Percentiles rank a stretch among this genome's conserved stretches.
These are phyloP conservation scores for Acrossocheilus wenchowensis DNA, from an alignment of 2,797 vertebrate genomes.

Conservation along the genomic window DNA sequence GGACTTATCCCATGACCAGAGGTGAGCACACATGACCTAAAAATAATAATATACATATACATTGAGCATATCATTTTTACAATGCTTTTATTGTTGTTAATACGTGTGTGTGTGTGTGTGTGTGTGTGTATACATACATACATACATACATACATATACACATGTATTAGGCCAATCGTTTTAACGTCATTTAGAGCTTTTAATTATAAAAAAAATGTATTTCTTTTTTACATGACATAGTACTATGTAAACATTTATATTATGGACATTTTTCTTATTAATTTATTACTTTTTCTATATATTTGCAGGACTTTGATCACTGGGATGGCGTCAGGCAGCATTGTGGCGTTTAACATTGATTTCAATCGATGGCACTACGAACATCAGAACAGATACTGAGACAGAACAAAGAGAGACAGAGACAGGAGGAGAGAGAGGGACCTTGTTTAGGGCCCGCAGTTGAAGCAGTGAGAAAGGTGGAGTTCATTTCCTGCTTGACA, in stretches of 20 bases:
- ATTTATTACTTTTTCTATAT: not conserved
- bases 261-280: not conserved
- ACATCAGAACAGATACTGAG: slow-evolving; percentile 96
- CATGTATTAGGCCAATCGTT: not conserved
- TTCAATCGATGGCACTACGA: slow-evolving; percentile 99
- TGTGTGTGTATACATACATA: no score
- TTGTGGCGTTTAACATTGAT: slow-evolving; percentile 99
- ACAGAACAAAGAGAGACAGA: slow-evolving; percentile 6
- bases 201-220: not conserved
- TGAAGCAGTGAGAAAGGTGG: slow-evolving; percentile 16
- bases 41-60: not conserved
- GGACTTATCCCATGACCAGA: slow-evolving; percentile 99
- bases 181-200: not conserved
- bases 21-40: slow-evolving; percentile 74
- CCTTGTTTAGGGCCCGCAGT: slow-evolving; percentile 28
- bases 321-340: slow-evolving; percentile 98
- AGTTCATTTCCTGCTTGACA: slow-evolving; percentile 19
- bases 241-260: not conserved
- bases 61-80: not conserved
- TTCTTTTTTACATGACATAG: not conserved
- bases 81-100: no score
- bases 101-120: no score
- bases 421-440: not conserved
- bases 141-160: no score
- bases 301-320: slow-evolving; percentile 94